Percentiles rank a stretch among this genome's conserved stretches.
These are phyloP conservation scores for Microdon myrmicae DNA, from an alignment of 2,888 invertebrate genomes.

Conservation along the genomic window DNA sequence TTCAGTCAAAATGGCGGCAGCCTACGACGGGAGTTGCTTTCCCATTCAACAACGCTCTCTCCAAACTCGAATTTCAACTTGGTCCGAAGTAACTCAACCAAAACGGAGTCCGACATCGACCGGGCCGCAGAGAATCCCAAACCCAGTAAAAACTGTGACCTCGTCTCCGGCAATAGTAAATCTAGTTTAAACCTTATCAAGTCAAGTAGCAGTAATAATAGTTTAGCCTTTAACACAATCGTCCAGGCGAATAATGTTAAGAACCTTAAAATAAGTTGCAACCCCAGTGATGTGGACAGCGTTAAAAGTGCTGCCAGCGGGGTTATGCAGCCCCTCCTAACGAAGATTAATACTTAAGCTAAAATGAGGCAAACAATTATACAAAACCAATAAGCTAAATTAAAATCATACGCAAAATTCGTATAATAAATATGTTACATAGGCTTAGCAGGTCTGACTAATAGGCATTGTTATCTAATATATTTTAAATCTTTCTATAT, in stretches of 20 bases:
- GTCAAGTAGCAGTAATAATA: constrained; percentile 54
- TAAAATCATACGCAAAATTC: no score
- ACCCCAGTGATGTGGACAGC: constrained; percentile 30
- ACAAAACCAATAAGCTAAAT: no score
- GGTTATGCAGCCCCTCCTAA: constrained; percentile 63
- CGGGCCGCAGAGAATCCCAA: constrained; percentile 30
- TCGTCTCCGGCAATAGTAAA: constrained; percentile 54
- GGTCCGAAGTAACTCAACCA: constrained; percentile 39
- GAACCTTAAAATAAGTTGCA: constrained; percentile 60
- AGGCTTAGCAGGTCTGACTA: no score
- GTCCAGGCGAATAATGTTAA: constrained; percentile 61
- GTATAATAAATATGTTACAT: no score
- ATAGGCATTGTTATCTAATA: no score
- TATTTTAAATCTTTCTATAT: no score
- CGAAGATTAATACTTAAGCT: constrained; percentile 62
- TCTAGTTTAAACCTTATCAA: constrained; percentile 49
- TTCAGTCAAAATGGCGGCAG: constrained; percentile 42
- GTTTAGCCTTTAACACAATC: constrained; percentile 57
- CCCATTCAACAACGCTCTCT: constrained; percentile 44
- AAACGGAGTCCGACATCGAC: constrained; percentile 33
- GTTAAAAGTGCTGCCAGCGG: constrained; percentile 47
- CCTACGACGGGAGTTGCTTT: constrained; percentile 58
- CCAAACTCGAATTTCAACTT: constrained; percentile 56
- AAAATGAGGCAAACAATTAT: background rate
- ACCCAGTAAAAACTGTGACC: constrained; percentile 42